A percentile compares a stretch with the other conserved stretches of the same genome.
Evolutionary conservation across 2,113 vertebrate species (phyloP).

Genomic region (Toxotes chatareus): DNA sequence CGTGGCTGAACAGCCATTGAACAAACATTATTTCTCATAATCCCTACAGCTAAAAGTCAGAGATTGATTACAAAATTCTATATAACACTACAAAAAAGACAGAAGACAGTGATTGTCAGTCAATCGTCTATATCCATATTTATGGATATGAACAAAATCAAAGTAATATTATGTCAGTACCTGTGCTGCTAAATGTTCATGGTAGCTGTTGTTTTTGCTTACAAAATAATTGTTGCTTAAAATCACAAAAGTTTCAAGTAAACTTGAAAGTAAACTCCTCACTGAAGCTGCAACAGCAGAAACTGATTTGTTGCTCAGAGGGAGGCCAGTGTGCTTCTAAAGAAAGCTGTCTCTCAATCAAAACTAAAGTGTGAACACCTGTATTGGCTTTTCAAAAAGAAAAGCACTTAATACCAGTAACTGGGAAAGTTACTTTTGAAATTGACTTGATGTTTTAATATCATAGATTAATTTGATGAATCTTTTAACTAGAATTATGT

Average conservation of each 20-base stretch:
- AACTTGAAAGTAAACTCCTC: background rate
- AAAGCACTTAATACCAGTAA: background rate
- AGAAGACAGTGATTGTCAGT: no score
- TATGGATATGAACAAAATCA: no score
- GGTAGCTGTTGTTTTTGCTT: no score
- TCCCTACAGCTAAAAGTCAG: background rate
- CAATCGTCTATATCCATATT: no score
- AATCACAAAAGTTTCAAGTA: no score
- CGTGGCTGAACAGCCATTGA: background rate
- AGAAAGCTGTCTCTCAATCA: background rate
- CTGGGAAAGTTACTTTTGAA: background rate
- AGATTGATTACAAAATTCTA: background rate
- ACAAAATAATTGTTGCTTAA: no score
- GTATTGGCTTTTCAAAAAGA: slow-evolving; percentile 5
- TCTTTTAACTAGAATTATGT: slow-evolving; percentile 3
- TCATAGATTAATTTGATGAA: background rate
- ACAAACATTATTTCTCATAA: background rate
- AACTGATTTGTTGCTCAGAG: background rate
- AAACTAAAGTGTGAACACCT: slow-evolving; percentile 14
- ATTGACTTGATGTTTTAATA: background rate
- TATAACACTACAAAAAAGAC: no score
- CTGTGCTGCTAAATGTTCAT: no score
- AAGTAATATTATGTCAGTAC: no score
- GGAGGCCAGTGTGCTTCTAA: background rate
- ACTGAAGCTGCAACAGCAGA: background rate